phyloP scores from a whole-genome alignment of 2,888 invertebrate species.

The Stegophylla sp. region DNA sequence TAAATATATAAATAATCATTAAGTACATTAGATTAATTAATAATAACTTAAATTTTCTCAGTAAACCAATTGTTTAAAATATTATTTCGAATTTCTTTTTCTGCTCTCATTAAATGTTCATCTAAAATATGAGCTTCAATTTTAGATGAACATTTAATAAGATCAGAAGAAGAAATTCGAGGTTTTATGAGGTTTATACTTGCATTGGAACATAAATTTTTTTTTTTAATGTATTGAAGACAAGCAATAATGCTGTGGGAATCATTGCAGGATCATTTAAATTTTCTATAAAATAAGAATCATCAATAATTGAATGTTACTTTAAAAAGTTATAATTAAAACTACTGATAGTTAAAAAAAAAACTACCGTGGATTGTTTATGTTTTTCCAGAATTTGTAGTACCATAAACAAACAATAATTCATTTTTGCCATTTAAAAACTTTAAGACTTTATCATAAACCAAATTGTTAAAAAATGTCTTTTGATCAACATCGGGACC shows the following conservation, averaged over 20 bases:
- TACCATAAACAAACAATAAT: constrained; percentile 84
- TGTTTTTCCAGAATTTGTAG: constrained; percentile 89
- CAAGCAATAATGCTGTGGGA: constrained; percentile 68
- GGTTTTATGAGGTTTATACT: constrained; percentile 64
- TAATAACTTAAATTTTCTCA: constrained; percentile 48
- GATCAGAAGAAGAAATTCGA: too few species aligned
- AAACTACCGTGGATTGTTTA: constrained; percentile 73
- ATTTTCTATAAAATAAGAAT: constrained; percentile 67
- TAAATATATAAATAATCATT: not conserved
- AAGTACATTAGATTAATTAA: too few species aligned
- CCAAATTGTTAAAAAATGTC: constrained; percentile 69
- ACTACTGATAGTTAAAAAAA: not conserved
- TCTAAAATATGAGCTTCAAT: constrained; percentile 61
- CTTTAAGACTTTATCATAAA: constrained; percentile 70
- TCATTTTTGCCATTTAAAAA: constrained; percentile 74
- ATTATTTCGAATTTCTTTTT: constrained; percentile 61
- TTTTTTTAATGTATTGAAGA: constrained; percentile 60
- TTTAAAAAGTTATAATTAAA: not conserved
- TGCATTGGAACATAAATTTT: constrained; percentile 62
- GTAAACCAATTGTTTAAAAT: constrained; percentile 61
- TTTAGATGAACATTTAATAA: too few species aligned
- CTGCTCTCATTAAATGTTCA: constrained; percentile 59
- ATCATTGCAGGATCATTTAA: constrained; percentile 73
- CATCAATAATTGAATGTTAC: not conserved
- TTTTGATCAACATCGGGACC: constrained; percentile 66